Percentiles rank a stretch among this genome's conserved stretches.
phyloP scores from a whole-genome alignment of 2,113 vertebrate genomes.

The Ictalurus punctatus region DNA sequence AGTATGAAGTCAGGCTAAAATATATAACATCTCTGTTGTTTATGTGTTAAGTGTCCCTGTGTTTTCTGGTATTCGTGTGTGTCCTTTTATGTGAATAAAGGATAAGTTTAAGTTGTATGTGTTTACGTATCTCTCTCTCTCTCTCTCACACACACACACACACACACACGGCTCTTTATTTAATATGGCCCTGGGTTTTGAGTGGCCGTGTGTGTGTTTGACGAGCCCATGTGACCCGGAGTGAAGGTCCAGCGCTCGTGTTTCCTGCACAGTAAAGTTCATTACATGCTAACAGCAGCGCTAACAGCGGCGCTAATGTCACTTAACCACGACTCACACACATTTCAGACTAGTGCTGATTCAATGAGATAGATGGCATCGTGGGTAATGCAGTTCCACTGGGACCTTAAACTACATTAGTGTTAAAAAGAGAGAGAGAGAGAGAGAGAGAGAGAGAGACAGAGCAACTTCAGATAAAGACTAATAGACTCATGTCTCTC shows the following conservation, averaged over 20 bases:
- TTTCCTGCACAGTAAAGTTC: conserved; percentile 37
- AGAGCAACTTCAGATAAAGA: conserved; percentile 59
- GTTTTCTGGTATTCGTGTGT: neutral
- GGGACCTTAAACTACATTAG: conserved; percentile 70
- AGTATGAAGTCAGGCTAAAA: neutral
- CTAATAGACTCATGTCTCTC: conserved; percentile 41
- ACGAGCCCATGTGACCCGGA: conserved; percentile 1
- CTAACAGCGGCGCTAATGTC: conserved; percentile 62
- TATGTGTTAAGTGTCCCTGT: neutral
- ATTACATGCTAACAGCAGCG: conserved; percentile 63
- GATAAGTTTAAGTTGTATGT: neutral
- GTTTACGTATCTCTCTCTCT: too few species aligned
- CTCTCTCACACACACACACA: neutral
- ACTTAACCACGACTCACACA: conserved; percentile 66
- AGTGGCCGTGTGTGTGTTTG: neutral
- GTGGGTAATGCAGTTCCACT: conserved; percentile 59
- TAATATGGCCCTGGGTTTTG: neutral
- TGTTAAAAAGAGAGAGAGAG: conserved; percentile 50
- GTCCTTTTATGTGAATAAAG: neutral
- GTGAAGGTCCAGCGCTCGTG: neutral
- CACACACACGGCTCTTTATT: neutral
- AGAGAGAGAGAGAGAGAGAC: conserved; percentile 19
- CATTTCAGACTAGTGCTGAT: conserved; percentile 62
- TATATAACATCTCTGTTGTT: neutral
- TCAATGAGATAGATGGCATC: conserved; percentile 71